Evolutionary conservation across 2,113 vertebrate genomes (phyloP), one percentile per base, ranked within the genome.

Genomic region (Notothenia coriiceps): DNA sequence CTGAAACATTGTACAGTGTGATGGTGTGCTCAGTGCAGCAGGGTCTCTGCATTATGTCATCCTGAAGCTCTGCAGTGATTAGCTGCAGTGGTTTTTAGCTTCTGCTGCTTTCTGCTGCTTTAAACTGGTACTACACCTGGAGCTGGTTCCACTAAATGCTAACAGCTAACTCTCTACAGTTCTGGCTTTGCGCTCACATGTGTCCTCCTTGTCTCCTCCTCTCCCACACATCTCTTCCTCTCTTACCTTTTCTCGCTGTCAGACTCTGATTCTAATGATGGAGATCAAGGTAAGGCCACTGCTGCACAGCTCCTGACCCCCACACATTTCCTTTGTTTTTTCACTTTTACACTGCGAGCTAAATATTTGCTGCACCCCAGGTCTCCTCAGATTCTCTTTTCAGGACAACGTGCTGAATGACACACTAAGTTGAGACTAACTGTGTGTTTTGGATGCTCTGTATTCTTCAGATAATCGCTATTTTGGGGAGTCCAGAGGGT

Each of bases 261-360:
- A 95, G 96, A 96, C 80, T 91, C 94, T 91, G 94, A 95, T 57
- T 91, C 86, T 5, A 85, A 91, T 91, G 92, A 91, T 47, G 93
- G 91, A 86, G 92, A 94, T 60, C 94, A 95, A 96, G 96, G 96
- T 97, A 96, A 96, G 96, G 83, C 75, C 13, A 10, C 47, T 49
- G 85, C 70, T 74, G 46, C 25, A 49, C 18, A 49, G 54, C 44
- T 63, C 17, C 57, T 22, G 10, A 46, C 9, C 1, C 5, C 0
- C 0, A 9, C 44, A 46, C n/a, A 69, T 20, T 55, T 33, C 6
- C 15, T 12, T 15, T n/a, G 33, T 60, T 22, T 49, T 50, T 29
- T 29, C 3, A 29, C 29, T 29, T 29, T 6, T 20, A 40, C 18
- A 40, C 68, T 77, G 52, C 65, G 65, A 49, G 18, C 8, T 49